These are phyloP conservation scores for Lamellibrachia columna DNA, from an alignment of 2,888 invertebrate species.

Conservation along the genomic window DNA sequence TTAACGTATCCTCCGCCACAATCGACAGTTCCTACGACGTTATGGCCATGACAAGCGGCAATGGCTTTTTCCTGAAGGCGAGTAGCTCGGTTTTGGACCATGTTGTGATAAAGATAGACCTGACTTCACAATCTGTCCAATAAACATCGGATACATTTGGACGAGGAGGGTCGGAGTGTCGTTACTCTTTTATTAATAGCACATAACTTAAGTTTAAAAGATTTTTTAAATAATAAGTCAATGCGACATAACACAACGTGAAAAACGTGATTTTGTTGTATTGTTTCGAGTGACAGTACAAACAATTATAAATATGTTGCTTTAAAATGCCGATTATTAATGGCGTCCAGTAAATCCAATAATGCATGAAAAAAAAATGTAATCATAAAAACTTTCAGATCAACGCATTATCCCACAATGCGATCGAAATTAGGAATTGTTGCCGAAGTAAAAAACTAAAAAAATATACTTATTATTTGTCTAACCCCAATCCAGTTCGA, in stretches of 20 bases:
- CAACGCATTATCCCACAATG: neutral
- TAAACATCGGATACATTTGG: neutral
- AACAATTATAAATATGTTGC: too few species aligned
- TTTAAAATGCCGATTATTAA: too few species aligned
- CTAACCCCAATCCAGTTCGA: constrained; percentile 43
- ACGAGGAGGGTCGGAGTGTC: neutral
- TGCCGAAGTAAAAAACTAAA: neutral
- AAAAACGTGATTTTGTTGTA: too few species aligned
- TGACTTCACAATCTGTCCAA: neutral
- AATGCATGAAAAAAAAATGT: neutral
- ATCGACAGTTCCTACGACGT: constrained; percentile 13
- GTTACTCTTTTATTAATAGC: neutral
- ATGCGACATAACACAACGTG: neutral
- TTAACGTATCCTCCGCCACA: constrained; percentile 19
- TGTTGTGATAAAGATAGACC: neutral
- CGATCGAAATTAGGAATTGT: neutral
- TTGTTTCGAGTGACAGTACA: too few species aligned
- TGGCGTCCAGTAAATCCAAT: too few species aligned
- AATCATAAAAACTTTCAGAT: too few species aligned
- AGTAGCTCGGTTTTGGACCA: neutral
- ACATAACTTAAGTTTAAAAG: too few species aligned
- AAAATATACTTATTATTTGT: neutral
- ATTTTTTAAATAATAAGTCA: neutral
- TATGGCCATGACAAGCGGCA: neutral
- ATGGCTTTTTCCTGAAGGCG: constrained; percentile 25